phyloP scores from a whole-genome alignment of 2,113 vertebrate species.

The Trogon surrucura region DNA sequence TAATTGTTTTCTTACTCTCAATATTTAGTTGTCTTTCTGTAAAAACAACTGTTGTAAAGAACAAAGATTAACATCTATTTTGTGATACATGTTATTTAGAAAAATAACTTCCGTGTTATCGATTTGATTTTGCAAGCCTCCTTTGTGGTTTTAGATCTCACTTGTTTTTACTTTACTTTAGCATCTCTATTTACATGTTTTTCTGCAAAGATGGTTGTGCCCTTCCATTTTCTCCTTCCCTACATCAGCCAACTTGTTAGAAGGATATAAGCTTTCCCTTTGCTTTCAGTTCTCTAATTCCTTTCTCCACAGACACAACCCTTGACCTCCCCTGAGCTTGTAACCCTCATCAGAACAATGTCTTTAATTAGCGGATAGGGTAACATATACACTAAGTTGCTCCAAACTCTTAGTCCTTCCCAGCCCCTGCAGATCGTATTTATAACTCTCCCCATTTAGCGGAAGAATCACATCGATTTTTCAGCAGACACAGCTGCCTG shows the following conservation, averaged over 20 bases:
- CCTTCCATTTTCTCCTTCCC: not conserved
- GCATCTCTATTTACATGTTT: not conserved
- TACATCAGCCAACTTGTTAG: not conserved
- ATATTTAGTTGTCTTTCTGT: not conserved
- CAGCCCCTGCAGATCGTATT: not conserved
- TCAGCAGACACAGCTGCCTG: not conserved
- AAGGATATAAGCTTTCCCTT: not conserved
- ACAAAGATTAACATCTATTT: not conserved
- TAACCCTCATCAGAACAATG: not conserved
- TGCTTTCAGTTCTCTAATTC: not conserved
- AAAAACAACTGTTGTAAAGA: not conserved
- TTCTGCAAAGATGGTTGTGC: not conserved
- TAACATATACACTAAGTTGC: not conserved
- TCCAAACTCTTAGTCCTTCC: not conserved
- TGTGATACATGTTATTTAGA: not conserved
- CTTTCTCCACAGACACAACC: not conserved
- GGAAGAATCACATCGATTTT: slow-evolving; percentile 8
- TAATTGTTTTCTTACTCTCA: not conserved
- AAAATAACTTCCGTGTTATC: not conserved
- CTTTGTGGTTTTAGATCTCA: not conserved
- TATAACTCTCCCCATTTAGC: not conserved
- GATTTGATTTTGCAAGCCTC: not conserved
- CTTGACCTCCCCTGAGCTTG: not conserved
- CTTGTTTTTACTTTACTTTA: not conserved
- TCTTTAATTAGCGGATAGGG: not conserved